Evolutionary conservation across 2,888 invertebrate species (phyloP).

Genomic region (Ichneumoninae sp.): DNA sequence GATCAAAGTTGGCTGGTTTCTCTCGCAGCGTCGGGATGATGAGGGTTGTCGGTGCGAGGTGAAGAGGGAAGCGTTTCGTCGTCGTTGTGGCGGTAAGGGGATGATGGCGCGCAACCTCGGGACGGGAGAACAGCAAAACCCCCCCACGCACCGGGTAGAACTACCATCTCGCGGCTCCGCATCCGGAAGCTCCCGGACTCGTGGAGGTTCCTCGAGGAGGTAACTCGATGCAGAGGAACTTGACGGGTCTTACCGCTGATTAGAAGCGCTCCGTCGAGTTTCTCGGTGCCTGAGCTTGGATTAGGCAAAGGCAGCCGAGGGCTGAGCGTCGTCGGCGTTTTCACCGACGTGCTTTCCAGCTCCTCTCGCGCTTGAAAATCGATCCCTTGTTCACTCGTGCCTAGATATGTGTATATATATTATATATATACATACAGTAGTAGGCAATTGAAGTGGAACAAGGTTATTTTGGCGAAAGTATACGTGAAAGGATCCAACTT

Average conservation of each 20-base stretch:
- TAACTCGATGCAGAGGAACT: conserved; percentile 81
- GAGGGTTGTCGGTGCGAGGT: conserved; percentile 70
- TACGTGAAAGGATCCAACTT: too few species aligned
- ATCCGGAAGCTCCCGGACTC: conserved; percentile 40
- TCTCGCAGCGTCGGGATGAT: conserved; percentile 68
- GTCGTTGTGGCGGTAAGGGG: conserved; percentile 42
- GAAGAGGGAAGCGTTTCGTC: conserved; percentile 49
- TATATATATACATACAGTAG: too few species aligned
- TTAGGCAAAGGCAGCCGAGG: conserved; percentile 75
- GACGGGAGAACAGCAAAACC: conserved; percentile 57
- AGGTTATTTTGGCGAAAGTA: too few species aligned
- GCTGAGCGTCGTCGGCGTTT: conserved; percentile 57
- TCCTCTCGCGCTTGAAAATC: not conserved
- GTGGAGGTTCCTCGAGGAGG: conserved; percentile 48
- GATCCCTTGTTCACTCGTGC: not conserved
- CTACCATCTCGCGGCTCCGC: conserved; percentile 34
- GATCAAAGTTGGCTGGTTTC: conserved; percentile 77
- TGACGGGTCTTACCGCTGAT: conserved; percentile 81
- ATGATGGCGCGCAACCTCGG: conserved; percentile 29
- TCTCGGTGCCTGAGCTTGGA: conserved; percentile 77
- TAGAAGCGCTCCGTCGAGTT: conserved; percentile 82
- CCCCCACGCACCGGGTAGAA: conserved; percentile 36
- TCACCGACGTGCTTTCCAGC: not conserved
- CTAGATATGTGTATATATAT: not conserved
- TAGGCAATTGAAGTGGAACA: too few species aligned